Evolutionary conservation across 2,113 vertebrate species (phyloP).

Genomic region (Pollimyrus isidori): DNA sequence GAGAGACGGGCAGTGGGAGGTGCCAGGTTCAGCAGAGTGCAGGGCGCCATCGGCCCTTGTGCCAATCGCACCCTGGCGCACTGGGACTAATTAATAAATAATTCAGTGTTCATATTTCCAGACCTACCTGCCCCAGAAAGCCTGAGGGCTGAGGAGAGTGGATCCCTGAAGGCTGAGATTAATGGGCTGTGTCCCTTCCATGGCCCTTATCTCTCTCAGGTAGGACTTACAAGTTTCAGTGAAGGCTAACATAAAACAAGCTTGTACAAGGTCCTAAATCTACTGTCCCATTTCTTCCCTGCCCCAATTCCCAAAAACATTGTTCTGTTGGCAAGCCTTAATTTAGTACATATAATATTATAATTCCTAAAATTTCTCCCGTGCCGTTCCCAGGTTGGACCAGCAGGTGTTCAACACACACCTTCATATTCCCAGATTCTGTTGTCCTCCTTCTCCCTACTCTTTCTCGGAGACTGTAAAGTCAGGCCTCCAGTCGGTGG

Average conservation of each 20-base stretch:
- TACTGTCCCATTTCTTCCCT: not conserved
- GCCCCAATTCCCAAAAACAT: not conserved
- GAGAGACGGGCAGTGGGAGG: not conserved
- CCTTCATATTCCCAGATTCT: not conserved
- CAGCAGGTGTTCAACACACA: not conserved
- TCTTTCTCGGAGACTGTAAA: not conserved
- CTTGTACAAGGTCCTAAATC: not conserved
- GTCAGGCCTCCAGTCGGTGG: not conserved
- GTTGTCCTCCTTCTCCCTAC: not conserved
- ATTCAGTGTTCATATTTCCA: conserved; percentile 36
- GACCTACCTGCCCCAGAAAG: conserved; percentile 18
- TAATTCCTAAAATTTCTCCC: not conserved
- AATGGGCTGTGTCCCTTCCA: not conserved
- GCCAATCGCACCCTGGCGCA: conserved; percentile 20
- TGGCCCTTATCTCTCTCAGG: not conserved
- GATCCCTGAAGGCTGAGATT: conserved; percentile 14
- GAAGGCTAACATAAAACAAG: not conserved
- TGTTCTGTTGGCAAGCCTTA: not conserved
- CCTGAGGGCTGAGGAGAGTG: conserved; percentile 11
- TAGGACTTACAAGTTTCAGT: not conserved
- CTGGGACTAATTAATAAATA: conserved; percentile 35
- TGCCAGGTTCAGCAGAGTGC: conserved; percentile 5
- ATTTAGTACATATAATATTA: not conserved
- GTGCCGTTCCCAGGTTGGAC: not conserved
- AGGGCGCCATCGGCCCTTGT: conserved; percentile 21